Evolutionary conservation across 2,888 invertebrate genomes (phyloP), one percentile per base, ranked within the genome.

Genomic region (Lithophane ornitopus): DNA sequence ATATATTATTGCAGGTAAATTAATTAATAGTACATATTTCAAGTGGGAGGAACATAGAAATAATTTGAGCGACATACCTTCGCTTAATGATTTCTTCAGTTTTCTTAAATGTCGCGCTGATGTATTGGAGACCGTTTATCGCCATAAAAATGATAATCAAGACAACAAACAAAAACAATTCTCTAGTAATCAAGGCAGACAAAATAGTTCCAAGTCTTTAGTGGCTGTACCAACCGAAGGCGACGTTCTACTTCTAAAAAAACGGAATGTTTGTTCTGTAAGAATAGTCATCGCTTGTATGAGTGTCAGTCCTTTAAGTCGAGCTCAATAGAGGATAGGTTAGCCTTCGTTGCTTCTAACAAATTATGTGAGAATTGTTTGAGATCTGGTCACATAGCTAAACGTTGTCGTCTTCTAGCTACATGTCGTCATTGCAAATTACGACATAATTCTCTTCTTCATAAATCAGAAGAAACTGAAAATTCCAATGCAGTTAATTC

Each of bases 21-120:
- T 68, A 54, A 54, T 41, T 68, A 41, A 41, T 26, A 41, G 39
- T 68, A 16, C 56, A 56, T 68, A 68, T 26, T 68, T 68, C 54
- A 68, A 68, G 67, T 68, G 54, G 54, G 54, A 68, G 56, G 67
- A 68, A 56, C 54, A 56, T 41, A 68, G 49, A 8, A 67, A 67
- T 39, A 66, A 8, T 28, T 39, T 39, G 39, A 39, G 39, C 7
- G 39, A 39, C 39, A 39, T 39, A 39, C 39, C 39, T 39, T 39
- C 39, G 39, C 39, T 39, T 39, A 39, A 39, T 39, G 39, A 39
- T 39, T 39, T 39, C 39, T 39, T 39, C 39, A 39, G 39, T 39
- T 39, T 39, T 7, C 39, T 39, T 39, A 39, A 39, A 39, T 39
- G 39, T 39, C 39, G 39, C 39, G 39, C 39, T 39, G 39, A 39